Evolutionary conservation across 2,888 invertebrate genomes (phyloP), one percentile per base, ranked within the genome.

Genomic region (Pyrgus malvae): DNA sequence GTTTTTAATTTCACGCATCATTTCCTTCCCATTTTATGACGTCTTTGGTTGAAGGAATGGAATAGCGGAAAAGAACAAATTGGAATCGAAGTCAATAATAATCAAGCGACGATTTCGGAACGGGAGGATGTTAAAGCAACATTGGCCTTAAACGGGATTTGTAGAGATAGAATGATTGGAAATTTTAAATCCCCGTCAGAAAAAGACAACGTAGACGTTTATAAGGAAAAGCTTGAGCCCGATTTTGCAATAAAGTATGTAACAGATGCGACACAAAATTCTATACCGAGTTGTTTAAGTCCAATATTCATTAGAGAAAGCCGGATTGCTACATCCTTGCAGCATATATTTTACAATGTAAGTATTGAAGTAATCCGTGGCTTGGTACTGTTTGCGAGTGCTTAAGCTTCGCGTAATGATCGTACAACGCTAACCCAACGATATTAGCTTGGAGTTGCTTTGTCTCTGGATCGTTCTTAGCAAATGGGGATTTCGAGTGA

Each of bases 231-330:
- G 33, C 12, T 41, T 8, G 4, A 25, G 14, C 12, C 11, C 14
- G 11, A 21, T n/a, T 6, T 41, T 9, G 23, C 23, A 25, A 12
- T 41, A 25, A 12, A 21, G 12, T 23, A 40, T 40, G 11, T 7
- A 23, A 23, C 23, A 23, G 3, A 14, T 16, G 35, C 35, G 7
- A 40, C 19, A 17, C 11, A 59, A 57, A 61, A 63, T 61, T 59
- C 58, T 53, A 61, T 61, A 64, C 59, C 59, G 60, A 61, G 62
- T 63, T 64, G 60, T 62, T 63, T 64, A 65, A 67, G 59, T 61
- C 60, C 62, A 62, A 63, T 63, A 65, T 62, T 67, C 64, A 66
- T 65, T 66, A 67, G 58, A 61, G 55, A 58, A 60, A 63, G 59
- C 61, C 60, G 60, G 60, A 61, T 65, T 54, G 56, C 58, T 46